These are phyloP conservation scores for Tiliqua scincoides DNA, from an alignment of 2,113 vertebrate genomes.

Conservation along the genomic window DNA sequence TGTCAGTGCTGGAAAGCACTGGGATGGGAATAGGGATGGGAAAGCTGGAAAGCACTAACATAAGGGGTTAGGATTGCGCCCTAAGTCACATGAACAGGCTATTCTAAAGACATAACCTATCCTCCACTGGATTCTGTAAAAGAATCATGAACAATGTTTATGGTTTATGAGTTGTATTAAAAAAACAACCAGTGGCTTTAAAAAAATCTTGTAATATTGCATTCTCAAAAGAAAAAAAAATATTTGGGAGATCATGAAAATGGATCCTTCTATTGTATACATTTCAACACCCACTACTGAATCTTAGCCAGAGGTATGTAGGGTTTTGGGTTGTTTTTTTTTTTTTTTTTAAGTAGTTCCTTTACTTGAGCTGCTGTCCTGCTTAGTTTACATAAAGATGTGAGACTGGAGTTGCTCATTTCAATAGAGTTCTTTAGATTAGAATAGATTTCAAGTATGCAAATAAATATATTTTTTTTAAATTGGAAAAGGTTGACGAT, in stretches of 20 bases:
- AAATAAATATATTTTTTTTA: constrained; percentile 10
- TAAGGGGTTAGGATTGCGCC: no score
- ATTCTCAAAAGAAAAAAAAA: no score
- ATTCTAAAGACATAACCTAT: constrained; percentile 30
- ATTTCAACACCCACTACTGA: constrained; percentile 10
- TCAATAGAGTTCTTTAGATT: constrained; percentile 41
- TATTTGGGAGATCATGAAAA: constrained; percentile 34
- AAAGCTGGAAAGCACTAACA: no score
- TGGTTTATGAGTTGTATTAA: no score
- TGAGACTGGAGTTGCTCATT: constrained; percentile 42
- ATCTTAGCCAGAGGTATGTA: constrained; percentile 47
- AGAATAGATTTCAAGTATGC: constrained; percentile 47
- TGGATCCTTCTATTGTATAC: constrained; percentile 12
- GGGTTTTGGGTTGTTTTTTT: constrained; percentile 33
- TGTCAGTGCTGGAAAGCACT: no score
- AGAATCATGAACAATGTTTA: constrained; percentile 49
- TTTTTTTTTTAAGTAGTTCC: constrained; percentile 28
- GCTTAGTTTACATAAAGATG: constrained; percentile 60
- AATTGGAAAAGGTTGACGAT: background rate
- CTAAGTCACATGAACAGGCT: constrained; percentile 29
- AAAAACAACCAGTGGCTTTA: no score
- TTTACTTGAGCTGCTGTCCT: constrained; percentile 26
- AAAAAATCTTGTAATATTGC: no score
- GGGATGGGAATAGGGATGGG: no score
- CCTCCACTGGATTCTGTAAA: constrained; percentile 36